A percentile compares a stretch with the other conserved stretches of the same genome.
Evolutionary conservation across 2,113 vertebrate species (phyloP).

Genomic region (Sprattus sprattus): DNA sequence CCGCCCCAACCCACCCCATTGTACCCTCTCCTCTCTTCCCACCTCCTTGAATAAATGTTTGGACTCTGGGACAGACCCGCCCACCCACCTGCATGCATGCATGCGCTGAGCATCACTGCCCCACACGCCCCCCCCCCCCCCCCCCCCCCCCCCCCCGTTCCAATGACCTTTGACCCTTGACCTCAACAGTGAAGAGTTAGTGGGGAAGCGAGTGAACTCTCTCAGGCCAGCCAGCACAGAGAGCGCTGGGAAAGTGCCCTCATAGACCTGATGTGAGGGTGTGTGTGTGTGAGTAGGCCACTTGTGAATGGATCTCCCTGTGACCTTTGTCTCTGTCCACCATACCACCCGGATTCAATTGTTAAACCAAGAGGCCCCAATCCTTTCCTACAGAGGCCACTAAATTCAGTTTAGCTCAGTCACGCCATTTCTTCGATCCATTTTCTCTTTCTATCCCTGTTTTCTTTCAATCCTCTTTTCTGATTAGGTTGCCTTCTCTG

Average conservation of each 20-base stretch:
- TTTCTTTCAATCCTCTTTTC: background rate
- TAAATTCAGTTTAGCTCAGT: constrained; percentile 63
- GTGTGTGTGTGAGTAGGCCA: background rate
- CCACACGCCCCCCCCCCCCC: constrained; percentile 22
- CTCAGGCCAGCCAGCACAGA: constrained; percentile 57
- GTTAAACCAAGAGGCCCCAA: background rate
- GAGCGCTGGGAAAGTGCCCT: constrained; percentile 79
- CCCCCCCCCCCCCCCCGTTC: constrained; percentile 57
- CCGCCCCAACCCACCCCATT: background rate
- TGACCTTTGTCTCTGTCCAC: constrained; percentile 5
- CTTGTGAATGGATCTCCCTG: background rate
- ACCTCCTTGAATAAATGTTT: constrained; percentile 52
- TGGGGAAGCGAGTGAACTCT: constrained; percentile 68
- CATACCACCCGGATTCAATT: background rate
- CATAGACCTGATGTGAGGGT: constrained; percentile 40
- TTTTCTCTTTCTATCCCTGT: constrained; percentile 27
- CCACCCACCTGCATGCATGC: constrained; percentile 29
- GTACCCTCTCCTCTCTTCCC: background rate
- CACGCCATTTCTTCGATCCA: constrained; percentile 45
- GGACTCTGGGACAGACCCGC: constrained; percentile 49
- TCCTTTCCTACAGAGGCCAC: constrained; percentile 43
- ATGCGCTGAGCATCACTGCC: background rate
- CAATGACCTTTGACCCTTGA: constrained; percentile 60
- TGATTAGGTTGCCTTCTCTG: constrained; percentile 22
- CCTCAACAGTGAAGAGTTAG: constrained; percentile 74